phyloP scores from a whole-genome alignment of 1,140 invertebrate genomes.

The Phymorhynchus buccinoides region DNA sequence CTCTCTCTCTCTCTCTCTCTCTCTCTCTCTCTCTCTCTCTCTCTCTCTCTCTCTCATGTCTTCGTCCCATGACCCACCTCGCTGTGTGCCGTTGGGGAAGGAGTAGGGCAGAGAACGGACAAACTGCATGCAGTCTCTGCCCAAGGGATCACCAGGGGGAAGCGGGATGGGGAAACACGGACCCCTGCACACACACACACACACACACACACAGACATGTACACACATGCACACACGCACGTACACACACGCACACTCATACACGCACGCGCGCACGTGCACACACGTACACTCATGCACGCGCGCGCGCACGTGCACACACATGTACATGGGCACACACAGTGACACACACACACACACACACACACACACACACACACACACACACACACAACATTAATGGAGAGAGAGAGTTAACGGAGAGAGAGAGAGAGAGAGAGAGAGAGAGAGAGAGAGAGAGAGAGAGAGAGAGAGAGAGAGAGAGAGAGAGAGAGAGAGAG shows the following conservation, averaged over 20 bases:
- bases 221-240: conserved; percentile 18
- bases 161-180: conserved; percentile 93
- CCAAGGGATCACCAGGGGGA: conserved; percentile 93
- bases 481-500: too few relatives aligned
- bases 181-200: conserved; percentile 79
- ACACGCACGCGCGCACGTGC: not conserved
- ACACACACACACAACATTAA: too few relatives aligned
- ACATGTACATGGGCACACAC: conserved; percentile 20
- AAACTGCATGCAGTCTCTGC: conserved; percentile 77
- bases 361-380: too few relatives aligned
- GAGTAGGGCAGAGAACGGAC: conserved; percentile 78
- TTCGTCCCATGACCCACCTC: too few relatives aligned
- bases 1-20: too few relatives aligned
- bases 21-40: too few relatives aligned
- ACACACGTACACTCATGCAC: conserved; percentile 8
- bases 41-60: too few relatives aligned
- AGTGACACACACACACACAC: too few relatives aligned
- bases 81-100: conserved; percentile 32
- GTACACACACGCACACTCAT: conserved; percentile 5
- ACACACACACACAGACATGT: conserved; percentile 78
- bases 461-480: too few relatives aligned
- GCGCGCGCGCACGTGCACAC: conserved; percentile 17
- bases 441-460: too few relatives aligned
- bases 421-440: too few relatives aligned
- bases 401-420: too few relatives aligned